Evolutionary conservation across 2,888 invertebrate genomes (phyloP), one percentile per base, ranked within the genome.

Genomic region (Dendrolimus pini): DNA sequence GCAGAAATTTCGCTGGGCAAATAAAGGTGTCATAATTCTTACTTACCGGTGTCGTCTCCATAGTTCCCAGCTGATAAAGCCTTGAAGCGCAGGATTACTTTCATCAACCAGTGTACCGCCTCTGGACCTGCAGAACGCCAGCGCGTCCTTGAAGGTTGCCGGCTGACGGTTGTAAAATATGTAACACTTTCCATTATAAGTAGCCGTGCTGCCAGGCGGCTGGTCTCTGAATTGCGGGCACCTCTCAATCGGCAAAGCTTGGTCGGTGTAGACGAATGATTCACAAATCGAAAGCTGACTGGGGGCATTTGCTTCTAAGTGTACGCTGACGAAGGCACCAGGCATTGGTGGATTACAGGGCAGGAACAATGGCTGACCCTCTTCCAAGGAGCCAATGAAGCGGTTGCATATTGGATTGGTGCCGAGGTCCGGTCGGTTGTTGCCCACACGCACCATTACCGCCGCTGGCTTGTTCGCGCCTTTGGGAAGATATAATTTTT

Each of bases 301-400:
- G 0, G 95, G 93, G 0, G 89, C 77, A 1, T 94, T 92, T 0
- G 95, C 94, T 86, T 98, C 97, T 59, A 98, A 81, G 75, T 97
- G 97, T 0, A 98, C 97, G 68, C 96, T 97, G 62, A 98, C 97
- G 81, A 98, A 98, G 9, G 98, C 98, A 0, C 97, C 97, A 0
- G 97, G 97, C 96, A 97, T 97, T 0, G 97, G 97, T 1, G 97
- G 97, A 83, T 97, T 97, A 89, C 98, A 98, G 0, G 98, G 97
- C 56, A 98, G 85, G 86, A 97, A 98, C 7, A 98, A 91, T 0
- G 98, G 97, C 74, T 97, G 96, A 0, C 97, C 97, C 78, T 97
- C 97, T 77, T 97, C 96, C 10, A 97, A 85, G 62, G 94, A 93
- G 1, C 97, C 97, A 7, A 95, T 96, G 85, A 96, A 98, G 7